Evolutionary conservation across 1,140 invertebrate genomes (phyloP).

Genomic region (Acromyrmex charruanus): DNA sequence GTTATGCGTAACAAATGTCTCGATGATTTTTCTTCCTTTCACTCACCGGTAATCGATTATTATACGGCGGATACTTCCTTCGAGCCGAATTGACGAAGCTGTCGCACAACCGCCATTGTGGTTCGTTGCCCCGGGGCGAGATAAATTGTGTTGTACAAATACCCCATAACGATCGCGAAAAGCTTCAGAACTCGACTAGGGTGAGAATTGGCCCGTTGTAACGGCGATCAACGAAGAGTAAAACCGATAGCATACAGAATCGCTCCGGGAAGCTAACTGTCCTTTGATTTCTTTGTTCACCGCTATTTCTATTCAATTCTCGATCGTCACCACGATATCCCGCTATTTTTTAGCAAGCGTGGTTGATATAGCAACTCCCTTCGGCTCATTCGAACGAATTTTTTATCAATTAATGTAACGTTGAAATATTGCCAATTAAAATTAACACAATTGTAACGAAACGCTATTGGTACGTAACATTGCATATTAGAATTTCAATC

Average conservation of each 20-base stretch:
- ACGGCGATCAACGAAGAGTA: conserved; percentile 27
- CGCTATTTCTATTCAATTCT: conserved; percentile 43
- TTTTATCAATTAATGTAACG: conserved; percentile 34
- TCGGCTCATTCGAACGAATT: background rate
- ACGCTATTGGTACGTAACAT: background rate
- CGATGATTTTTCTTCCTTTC: conserved; percentile 77
- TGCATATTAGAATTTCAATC: background rate
- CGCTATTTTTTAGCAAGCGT: background rate
- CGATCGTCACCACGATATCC: conserved; percentile 21
- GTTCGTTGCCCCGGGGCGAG: conserved; percentile 61
- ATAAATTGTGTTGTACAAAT: conserved; percentile 81
- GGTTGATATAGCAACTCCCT: conserved; percentile 3
- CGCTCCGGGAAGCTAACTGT: conserved; percentile 68
- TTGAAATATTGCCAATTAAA: conserved; percentile 31
- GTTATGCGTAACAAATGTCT: conserved; percentile 45
- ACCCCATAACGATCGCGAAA: conserved; percentile 66
- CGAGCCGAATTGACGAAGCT: conserved; percentile 51
- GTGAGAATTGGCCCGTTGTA: conserved; percentile 62
- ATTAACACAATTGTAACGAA: background rate
- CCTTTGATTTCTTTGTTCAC: conserved; percentile 70
- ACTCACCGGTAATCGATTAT: conserved; percentile 78
- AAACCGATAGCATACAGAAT: conserved; percentile 64
- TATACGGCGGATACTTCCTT: conserved; percentile 71
- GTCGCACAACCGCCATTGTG: conserved; percentile 69
- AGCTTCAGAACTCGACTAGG: conserved; percentile 40